These are phyloP conservation scores for Peromyscus polionotus DNA, from an alignment of 2,113 vertebrate genomes.

Conservation along the genomic window DNA sequence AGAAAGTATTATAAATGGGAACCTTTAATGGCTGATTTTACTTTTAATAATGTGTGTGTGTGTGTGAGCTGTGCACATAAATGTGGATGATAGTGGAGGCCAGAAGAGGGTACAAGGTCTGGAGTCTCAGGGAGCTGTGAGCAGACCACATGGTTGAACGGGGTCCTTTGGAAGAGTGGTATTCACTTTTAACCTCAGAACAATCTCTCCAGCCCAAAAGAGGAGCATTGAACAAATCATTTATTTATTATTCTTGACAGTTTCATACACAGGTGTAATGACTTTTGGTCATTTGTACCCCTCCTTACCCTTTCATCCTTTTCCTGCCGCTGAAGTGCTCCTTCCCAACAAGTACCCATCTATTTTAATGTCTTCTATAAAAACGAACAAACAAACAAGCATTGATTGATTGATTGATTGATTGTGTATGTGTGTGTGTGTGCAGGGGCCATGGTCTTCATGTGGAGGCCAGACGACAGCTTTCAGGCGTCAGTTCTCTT, in stretches of 20 bases:
- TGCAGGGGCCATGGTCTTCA: neutral
- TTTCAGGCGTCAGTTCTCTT: neutral
- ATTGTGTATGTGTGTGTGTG: neutral
- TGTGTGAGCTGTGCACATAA: neutral
- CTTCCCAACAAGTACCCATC: neutral
- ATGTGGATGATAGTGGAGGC: neutral
- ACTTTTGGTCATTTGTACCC: neutral
- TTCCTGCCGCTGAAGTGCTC: neutral
- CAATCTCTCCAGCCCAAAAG: neutral
- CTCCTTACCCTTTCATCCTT: neutral
- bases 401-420: neutral
- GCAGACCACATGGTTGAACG: neutral
- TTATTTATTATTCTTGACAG: neutral
- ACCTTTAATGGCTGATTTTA: constrained; percentile 25
- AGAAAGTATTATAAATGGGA: constrained; percentile 18
- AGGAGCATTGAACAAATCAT: neutral
- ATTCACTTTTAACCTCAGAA: neutral
- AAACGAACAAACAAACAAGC: neutral
- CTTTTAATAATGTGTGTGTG: neutral
- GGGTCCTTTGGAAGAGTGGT: neutral
- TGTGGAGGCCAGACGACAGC: neutral
- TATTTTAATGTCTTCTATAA: neutral
- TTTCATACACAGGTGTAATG: neutral
- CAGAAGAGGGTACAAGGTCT: neutral
- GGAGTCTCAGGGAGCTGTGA: neutral